These are phyloP conservation scores for Danaus melanippus DNA, from an alignment of 1,140 invertebrate species.

Conservation along the genomic window DNA sequence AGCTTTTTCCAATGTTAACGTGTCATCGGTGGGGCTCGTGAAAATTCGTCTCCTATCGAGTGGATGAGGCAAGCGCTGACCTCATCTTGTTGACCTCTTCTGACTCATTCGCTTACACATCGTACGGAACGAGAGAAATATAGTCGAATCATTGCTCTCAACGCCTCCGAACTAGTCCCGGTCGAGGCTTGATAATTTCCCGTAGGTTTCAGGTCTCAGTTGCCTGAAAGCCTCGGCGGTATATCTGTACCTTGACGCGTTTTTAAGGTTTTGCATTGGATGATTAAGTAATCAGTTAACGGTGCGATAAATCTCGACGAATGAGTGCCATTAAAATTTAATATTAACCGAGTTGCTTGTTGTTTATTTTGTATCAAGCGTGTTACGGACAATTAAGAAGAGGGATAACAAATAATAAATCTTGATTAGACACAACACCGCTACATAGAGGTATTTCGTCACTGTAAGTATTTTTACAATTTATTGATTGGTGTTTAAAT, in stretches of 20 bases:
- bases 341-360: slow-evolving; percentile 22
- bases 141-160: slow-evolving; percentile 20
- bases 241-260: slow-evolving; percentile 1
- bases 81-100: slow-evolving; percentile 30
- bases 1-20: slow-evolving; percentile 38
- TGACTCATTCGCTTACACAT: slow-evolving; percentile 38
- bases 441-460: slow-evolving; percentile 21
- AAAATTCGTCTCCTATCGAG: slow-evolving; percentile 22
- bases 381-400: slow-evolving; percentile 23
- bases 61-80: slow-evolving; percentile 7
- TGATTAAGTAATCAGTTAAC: slow-evolving; percentile 52
- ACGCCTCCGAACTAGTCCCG: slow-evolving; percentile 45
- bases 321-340: slow-evolving; percentile 28
- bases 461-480: slow-evolving; percentile 41
- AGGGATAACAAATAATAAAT: slow-evolving; percentile 9
- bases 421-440: too few species aligned
- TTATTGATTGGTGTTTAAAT: slow-evolving; percentile 44
- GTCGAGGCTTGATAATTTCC: slow-evolving; percentile 62
- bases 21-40: slow-evolving; percentile 24
- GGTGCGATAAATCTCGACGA: slow-evolving; percentile 19
- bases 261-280: slow-evolving; percentile 32
- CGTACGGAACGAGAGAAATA: slow-evolving; percentile 31
- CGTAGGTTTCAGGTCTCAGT: slow-evolving; percentile 60
- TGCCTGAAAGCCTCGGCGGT: slow-evolving; percentile 28
- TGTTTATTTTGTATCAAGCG: slow-evolving; percentile 23